Conservation (phyloP, 2,888 invertebrate genomes). For the Glyphotaelius pellucidus region DNA sequence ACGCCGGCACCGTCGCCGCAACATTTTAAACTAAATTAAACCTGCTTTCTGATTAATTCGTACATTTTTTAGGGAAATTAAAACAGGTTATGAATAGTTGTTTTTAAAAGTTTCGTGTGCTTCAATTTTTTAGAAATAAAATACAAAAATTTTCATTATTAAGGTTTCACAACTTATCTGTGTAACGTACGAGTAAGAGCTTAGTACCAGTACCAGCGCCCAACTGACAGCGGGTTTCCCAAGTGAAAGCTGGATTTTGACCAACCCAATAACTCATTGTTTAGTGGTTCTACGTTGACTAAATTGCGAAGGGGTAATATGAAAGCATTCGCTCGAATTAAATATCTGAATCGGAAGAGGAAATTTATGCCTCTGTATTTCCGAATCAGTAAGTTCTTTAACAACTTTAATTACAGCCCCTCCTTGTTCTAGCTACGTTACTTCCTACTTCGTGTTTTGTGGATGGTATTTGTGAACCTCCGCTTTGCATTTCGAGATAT, state of each 20-base stretch:
- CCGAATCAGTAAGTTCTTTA: slow-evolving; percentile 2
- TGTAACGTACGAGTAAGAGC: not conserved
- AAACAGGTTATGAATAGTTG: too few relatives aligned
- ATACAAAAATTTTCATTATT: not conserved
- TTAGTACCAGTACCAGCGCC: not conserved
- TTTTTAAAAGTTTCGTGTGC: too few relatives aligned
- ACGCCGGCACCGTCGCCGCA: too few relatives aligned
- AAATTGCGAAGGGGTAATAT: slow-evolving; percentile 23
- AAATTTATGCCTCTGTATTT: not conserved
- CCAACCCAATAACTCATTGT: slow-evolving; percentile 35
- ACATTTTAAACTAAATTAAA: too few relatives aligned
- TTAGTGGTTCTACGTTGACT: slow-evolving; percentile 34
- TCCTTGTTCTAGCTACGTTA: not conserved
- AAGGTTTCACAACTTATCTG: not conserved
- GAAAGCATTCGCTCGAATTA: slow-evolving; percentile 6
- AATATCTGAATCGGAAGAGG: not conserved
- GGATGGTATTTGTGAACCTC: not conserved
- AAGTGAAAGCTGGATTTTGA: slow-evolving; percentile 33
- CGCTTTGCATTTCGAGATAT: not conserved
- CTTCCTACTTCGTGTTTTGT: not conserved
- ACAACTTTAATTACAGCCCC: not conserved
- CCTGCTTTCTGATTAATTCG: too few relatives aligned
- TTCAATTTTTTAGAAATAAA: too few relatives aligned
- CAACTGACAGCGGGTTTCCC: slow-evolving; percentile 9
- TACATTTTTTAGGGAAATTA: too few relatives aligned